Conservation (phyloP, 2,888 invertebrate genomes). For the Encarsia formosa region DNA sequence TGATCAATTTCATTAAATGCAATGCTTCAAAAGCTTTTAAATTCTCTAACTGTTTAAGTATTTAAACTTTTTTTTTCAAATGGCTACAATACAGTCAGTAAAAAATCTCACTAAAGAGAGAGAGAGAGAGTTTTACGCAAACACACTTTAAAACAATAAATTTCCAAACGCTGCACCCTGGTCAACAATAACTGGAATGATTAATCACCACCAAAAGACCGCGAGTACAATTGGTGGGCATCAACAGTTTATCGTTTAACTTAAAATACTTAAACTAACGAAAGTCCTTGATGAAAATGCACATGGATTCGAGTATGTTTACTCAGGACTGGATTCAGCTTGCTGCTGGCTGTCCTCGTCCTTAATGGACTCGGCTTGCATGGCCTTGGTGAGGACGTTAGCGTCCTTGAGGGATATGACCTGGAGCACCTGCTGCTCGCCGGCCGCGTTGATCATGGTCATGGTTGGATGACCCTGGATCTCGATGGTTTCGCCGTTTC, state of each 20-base stretch:
- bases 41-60: no score
- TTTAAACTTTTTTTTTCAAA: slow-evolving; percentile 8
- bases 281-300: no score
- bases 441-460: slow-evolving; percentile 65
- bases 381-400: slow-evolving; percentile 74
- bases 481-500: slow-evolving; percentile 70
- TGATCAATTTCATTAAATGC: no score
- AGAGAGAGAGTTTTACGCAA: no score
- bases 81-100: slow-evolving; percentile 15
- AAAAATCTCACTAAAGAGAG: slow-evolving; percentile 15
- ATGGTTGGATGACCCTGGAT: slow-evolving; percentile 77
- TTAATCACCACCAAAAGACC: slow-evolving; percentile 1
- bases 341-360: slow-evolving; percentile 48
- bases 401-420: slow-evolving; percentile 84
- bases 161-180: slow-evolving; percentile 16
- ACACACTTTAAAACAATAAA: no score
- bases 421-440: slow-evolving; percentile 76
- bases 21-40: no score
- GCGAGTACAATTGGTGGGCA: slow-evolving; percentile 9
- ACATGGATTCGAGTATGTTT: no score
- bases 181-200: slow-evolving; percentile 22
- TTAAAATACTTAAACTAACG: not conserved
- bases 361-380: slow-evolving; percentile 57
- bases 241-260: slow-evolving; percentile 16
- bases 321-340: slow-evolving; percentile 47